Percentiles rank a stretch among this genome's conserved stretches.
phyloP scores from a whole-genome alignment of 1,140 invertebrate genomes.

The Tribolium madens region DNA sequence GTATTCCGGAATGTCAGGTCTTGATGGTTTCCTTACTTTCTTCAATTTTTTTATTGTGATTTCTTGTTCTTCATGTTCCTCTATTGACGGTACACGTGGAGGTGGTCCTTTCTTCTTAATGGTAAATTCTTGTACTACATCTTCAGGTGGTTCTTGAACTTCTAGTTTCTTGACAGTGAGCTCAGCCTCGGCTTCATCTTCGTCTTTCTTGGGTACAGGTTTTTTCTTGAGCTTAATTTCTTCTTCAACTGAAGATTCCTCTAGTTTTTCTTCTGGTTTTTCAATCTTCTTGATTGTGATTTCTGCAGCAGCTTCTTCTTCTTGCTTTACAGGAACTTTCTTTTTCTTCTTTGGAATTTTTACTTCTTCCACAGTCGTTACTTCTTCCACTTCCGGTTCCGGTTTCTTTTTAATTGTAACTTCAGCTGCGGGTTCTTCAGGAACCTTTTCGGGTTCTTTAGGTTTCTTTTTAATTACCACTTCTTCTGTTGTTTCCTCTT shows the following conservation, averaged over 20 bases:
- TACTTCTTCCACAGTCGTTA: slow-evolving; percentile 59
- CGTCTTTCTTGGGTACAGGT: slow-evolving; percentile 64
- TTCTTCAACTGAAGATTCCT: slow-evolving; percentile 59
- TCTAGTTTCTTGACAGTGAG: slow-evolving; percentile 66
- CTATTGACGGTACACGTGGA: slow-evolving; percentile 69
- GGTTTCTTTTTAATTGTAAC: slow-evolving; percentile 64
- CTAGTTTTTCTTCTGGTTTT: slow-evolving; percentile 46
- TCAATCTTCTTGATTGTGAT: slow-evolving; percentile 45
- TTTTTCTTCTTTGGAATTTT: slow-evolving; percentile 48
- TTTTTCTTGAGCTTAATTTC: slow-evolving; percentile 65
- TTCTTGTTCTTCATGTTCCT: slow-evolving; percentile 77
- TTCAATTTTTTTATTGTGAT: slow-evolving; percentile 79
- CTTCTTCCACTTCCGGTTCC: slow-evolving; percentile 62
- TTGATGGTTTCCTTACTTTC: slow-evolving; percentile 73
- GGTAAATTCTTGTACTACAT: slow-evolving; percentile 70
- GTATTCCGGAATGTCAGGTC: slow-evolving; percentile 75
- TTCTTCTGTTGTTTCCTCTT: slow-evolving; percentile 51
- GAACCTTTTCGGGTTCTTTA: slow-evolving; percentile 45
- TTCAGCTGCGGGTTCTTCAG: slow-evolving; percentile 61
- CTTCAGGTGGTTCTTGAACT: slow-evolving; percentile 59
- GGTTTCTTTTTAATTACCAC: slow-evolving; percentile 47
- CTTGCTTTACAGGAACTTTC: neutral
- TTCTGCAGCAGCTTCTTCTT: slow-evolving; percentile 50
- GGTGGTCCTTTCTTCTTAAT: slow-evolving; percentile 67
- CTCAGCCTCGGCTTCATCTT: slow-evolving; percentile 66